A percentile compares a stretch with the other conserved stretches of the same genome.
These are phyloP conservation scores for Nemotelus nigrinus DNA, from an alignment of 2,888 invertebrate species.

Conservation along the genomic window DNA sequence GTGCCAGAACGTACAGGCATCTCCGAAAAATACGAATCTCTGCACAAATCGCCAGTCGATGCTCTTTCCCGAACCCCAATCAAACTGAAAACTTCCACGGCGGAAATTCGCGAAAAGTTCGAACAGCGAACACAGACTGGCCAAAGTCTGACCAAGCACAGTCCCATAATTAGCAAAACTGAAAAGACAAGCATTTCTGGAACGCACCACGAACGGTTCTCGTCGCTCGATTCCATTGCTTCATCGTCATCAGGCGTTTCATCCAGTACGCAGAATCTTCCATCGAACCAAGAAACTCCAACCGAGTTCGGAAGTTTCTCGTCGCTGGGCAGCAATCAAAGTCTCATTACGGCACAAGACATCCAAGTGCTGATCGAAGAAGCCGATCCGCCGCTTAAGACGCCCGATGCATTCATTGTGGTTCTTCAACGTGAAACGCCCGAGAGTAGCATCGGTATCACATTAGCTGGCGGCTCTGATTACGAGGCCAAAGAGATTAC, in stretches of 20 bases:
- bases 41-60: conserved; percentile 10
- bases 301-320: conserved; percentile 65
- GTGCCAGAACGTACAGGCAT: conserved; percentile 38
- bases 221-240: conserved; percentile 63
- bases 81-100: conserved; percentile 56
- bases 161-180: conserved; percentile 13
- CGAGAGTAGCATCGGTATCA: conserved; percentile 84
- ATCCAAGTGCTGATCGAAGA: conserved; percentile 74
- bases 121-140: conserved; percentile 57
- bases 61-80: conserved; percentile 34
- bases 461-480: conserved; percentile 88
- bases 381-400: conserved; percentile 73
- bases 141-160: conserved; percentile 51
- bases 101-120: conserved; percentile 64
- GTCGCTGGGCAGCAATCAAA: conserved; percentile 65
- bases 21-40: conserved; percentile 31
- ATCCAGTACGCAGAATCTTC: conserved; percentile 61
- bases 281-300: conserved; percentile 63
- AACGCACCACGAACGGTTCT: conserved; percentile 62
- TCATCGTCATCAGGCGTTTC: conserved; percentile 65
- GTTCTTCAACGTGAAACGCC: conserved; percentile 74
- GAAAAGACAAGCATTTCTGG: conserved; percentile 43
- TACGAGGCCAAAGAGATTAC: conserved; percentile 93
- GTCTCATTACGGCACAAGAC: conserved; percentile 67
- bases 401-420: conserved; percentile 71